phyloP scores from a whole-genome alignment of 92 coral and sea anemone genomes.

The Umimayanthus kanabou region DNA sequence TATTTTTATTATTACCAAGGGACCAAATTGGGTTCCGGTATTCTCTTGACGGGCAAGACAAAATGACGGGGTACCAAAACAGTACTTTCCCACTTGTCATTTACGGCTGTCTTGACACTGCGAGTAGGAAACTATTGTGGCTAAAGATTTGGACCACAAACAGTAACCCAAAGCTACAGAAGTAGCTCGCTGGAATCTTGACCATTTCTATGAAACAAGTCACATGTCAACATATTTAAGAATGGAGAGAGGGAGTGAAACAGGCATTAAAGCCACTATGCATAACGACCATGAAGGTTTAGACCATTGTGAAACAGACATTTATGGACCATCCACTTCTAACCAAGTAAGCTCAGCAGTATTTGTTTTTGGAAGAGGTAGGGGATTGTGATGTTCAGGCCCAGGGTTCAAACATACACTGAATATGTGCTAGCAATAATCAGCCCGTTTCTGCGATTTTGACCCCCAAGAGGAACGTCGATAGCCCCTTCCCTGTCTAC shows the following conservation, averaged over 20 bases:
- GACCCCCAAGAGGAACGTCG: too few species aligned
- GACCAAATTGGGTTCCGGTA: slow-evolving; percentile 15
- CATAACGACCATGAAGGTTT: slow-evolving; percentile 25
- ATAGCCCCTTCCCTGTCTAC: too few species aligned
- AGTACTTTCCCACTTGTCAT: neutral
- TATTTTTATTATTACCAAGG: too few species aligned
- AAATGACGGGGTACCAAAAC: slow-evolving; percentile 6
- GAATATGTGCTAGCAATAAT: slow-evolving; percentile 15
- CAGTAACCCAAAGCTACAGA: neutral
- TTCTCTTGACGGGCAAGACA: slow-evolving; percentile 25
- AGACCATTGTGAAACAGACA: slow-evolving; percentile 31
- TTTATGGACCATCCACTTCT: slow-evolving; percentile 40
- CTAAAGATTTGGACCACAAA: neutral
- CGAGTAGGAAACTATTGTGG: slow-evolving; percentile 10
- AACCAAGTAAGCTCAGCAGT: slow-evolving; percentile 26
- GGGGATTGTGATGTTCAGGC: neutral
- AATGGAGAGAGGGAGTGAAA: slow-evolving; percentile 34
- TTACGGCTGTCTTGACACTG: slow-evolving; percentile 1
- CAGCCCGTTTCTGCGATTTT: neutral
- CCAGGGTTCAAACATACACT: slow-evolving; percentile 19
- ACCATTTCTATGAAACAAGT: slow-evolving; percentile 29
- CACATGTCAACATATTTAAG: slow-evolving; percentile 24
- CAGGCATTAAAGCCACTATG: slow-evolving; percentile 24
- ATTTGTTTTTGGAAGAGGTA: neutral
- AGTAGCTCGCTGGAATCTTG: slow-evolving; percentile 25